A percentile compares a stretch with the other conserved stretches of the same genome.
Evolutionary conservation across 2,113 vertebrate genomes (phyloP).

Genomic region (Paedocypris sp.): DNA sequence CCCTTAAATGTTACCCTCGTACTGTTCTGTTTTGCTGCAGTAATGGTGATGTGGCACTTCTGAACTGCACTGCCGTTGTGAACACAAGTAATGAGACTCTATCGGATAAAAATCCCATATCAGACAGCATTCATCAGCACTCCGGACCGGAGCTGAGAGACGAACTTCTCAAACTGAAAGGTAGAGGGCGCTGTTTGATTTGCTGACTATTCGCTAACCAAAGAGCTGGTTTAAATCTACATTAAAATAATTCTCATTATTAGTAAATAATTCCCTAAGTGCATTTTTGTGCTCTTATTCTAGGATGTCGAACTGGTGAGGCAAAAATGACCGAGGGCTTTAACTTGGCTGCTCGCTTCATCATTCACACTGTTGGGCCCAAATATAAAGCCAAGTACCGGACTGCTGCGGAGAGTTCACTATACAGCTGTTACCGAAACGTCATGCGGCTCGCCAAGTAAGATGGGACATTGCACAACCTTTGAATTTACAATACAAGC

Average conservation of each 20-base stretch:
- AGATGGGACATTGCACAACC: constrained; percentile 21
- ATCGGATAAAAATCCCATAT: constrained; percentile 85
- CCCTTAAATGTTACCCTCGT: too few species aligned
- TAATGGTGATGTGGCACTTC: constrained; percentile 75
- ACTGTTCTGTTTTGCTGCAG: constrained; percentile 46
- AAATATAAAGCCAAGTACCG: constrained; percentile 90
- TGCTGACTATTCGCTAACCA: too few species aligned
- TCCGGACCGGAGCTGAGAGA: constrained; percentile 82
- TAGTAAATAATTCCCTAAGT: too few species aligned
- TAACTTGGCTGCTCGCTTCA: constrained; percentile 84
- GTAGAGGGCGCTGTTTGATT: constrained; percentile 44
- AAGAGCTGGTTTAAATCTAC: too few species aligned
- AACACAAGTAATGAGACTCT: constrained; percentile 93
- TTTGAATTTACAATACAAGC: not conserved
- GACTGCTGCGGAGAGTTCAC: constrained; percentile 89
- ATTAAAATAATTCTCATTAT: too few species aligned
- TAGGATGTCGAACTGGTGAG: constrained; percentile 92
- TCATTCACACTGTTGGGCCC: constrained; percentile 93
- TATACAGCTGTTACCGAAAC: constrained; percentile 91
- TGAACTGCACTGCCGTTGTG: constrained; percentile 89
- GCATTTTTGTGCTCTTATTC: too few species aligned
- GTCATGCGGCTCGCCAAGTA: constrained; percentile 84
- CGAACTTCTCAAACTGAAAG: constrained; percentile 90
- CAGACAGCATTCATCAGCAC: constrained; percentile 78
- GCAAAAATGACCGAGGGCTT: constrained; percentile 93